phyloP scores from a whole-genome alignment of 2,113 vertebrate genomes.

The Ceyx cyanopectus region DNA sequence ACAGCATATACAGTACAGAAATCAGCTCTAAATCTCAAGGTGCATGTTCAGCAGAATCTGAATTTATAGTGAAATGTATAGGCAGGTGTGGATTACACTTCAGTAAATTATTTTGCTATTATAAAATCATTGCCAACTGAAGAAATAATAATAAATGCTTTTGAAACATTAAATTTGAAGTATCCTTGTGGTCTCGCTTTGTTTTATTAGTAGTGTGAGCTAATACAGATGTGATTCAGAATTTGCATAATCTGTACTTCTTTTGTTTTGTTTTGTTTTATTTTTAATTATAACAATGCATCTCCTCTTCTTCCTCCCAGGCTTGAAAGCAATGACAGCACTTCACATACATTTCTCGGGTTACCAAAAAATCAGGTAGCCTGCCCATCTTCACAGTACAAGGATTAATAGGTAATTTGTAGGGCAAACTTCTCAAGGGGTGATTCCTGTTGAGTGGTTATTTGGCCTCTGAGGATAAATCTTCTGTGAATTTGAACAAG shows the following conservation, averaged over 20 bases:
- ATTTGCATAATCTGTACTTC: background rate
- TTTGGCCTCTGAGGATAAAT: background rate
- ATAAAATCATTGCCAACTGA: background rate
- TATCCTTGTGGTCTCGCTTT: background rate
- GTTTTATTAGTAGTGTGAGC: background rate
- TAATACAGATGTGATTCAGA: background rate
- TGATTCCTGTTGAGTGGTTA: background rate
- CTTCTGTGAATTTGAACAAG: slow-evolving; percentile 1
- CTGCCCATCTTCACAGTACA: background rate
- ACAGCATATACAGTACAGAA: background rate
- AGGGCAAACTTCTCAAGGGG: background rate
- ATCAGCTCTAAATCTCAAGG: background rate
- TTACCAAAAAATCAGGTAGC: background rate
- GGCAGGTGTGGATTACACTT: background rate
- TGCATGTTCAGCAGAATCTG: background rate
- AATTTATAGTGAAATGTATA: background rate
- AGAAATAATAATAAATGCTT: background rate
- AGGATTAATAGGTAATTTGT: background rate
- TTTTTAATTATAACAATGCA: background rate
- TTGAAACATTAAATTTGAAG: background rate
- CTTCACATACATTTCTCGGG: background rate
- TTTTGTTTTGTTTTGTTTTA: background rate
- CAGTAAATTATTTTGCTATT: background rate
- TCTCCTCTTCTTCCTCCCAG: background rate
- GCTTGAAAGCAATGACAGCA: background rate